These are phyloP conservation scores for Papilio dardanus DNA, from an alignment of 1,140 invertebrate species.

Conservation along the genomic window DNA sequence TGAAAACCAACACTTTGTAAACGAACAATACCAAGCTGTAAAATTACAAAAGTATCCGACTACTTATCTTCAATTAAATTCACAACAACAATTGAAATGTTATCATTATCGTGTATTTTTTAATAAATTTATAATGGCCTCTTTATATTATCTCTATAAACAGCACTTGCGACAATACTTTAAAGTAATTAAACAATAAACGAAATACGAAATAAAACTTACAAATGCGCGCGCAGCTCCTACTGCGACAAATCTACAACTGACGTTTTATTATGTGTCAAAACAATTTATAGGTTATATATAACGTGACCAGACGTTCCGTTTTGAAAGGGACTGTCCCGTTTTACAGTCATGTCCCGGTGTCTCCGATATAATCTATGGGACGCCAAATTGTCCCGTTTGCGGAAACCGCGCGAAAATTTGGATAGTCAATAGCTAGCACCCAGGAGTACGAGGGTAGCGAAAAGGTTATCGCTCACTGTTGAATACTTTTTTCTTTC, in stretches of 20 bases:
- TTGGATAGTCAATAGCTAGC: too few relatives aligned
- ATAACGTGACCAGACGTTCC: too few relatives aligned
- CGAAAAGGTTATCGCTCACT: too few relatives aligned
- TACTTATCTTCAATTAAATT: slow-evolving; percentile 14
- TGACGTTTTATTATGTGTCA: slow-evolving; percentile 17
- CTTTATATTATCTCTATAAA: slow-evolving; percentile 25
- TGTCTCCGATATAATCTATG: too few relatives aligned
- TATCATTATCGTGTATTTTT: slow-evolving; percentile 2
- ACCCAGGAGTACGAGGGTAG: too few relatives aligned
- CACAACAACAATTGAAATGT: slow-evolving; percentile 4
- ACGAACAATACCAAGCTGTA: neutral
- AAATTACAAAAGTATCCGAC: slow-evolving; percentile 1
- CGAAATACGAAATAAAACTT: neutral
- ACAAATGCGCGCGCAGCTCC: neutral
- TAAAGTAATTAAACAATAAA: slow-evolving; percentile 2
- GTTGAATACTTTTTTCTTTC: too few relatives aligned
- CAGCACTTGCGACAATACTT: neutral
- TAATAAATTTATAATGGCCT: slow-evolving; percentile 9
- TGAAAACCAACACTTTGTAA: neutral
- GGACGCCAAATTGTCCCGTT: too few relatives aligned
- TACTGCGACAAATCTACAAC: neutral
- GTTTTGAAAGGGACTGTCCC: too few relatives aligned
- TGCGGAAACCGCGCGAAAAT: too few relatives aligned
- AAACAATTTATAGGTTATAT: slow-evolving; percentile 18
- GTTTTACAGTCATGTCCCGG: too few relatives aligned